A percentile compares a stretch with the other conserved stretches of the same genome.
phyloP scores from a whole-genome alignment of 2,113 vertebrate species.

The Puntigrus tetrazona region DNA sequence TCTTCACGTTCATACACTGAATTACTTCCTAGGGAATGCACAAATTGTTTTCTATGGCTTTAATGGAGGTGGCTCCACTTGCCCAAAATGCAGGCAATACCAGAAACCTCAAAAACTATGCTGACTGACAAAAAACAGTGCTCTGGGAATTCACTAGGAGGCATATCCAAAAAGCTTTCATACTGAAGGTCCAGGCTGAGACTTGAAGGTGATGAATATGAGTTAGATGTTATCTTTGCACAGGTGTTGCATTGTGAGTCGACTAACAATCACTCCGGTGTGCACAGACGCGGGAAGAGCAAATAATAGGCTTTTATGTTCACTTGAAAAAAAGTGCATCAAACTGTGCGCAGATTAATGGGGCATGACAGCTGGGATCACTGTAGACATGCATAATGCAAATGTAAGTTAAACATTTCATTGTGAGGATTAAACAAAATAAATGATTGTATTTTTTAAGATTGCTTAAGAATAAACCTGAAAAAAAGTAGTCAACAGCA shows the following conservation, averaged over 20 bases:
- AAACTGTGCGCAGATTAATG: constrained; percentile 41
- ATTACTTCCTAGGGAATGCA: background rate
- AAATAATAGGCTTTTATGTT: constrained; percentile 46
- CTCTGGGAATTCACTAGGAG: background rate
- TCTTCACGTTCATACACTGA: background rate
- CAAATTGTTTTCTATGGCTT: background rate
- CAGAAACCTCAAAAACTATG: background rate
- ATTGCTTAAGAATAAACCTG: background rate
- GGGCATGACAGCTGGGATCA: constrained; percentile 26
- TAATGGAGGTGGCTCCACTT: background rate
- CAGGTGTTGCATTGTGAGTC: constrained; percentile 39
- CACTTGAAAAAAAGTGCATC: constrained; percentile 35
- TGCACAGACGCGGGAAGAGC: constrained; percentile 21
- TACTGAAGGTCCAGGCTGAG: background rate
- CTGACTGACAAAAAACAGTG: constrained; percentile 4
- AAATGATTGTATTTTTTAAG: background rate
- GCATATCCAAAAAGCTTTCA: background rate
- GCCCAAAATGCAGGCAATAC: background rate
- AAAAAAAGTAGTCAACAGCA: background rate
- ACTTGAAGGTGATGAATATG: constrained; percentile 28
- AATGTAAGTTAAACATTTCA: background rate
- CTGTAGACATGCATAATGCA: constrained; percentile 18
- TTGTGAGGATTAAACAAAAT: background rate
- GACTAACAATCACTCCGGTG: constrained; percentile 26
- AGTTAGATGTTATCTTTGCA: constrained; percentile 44